Evolutionary conservation across 1,140 invertebrate species (phyloP), one percentile per base, ranked within the genome.

Genomic region (Drosophila ambigua): DNA sequence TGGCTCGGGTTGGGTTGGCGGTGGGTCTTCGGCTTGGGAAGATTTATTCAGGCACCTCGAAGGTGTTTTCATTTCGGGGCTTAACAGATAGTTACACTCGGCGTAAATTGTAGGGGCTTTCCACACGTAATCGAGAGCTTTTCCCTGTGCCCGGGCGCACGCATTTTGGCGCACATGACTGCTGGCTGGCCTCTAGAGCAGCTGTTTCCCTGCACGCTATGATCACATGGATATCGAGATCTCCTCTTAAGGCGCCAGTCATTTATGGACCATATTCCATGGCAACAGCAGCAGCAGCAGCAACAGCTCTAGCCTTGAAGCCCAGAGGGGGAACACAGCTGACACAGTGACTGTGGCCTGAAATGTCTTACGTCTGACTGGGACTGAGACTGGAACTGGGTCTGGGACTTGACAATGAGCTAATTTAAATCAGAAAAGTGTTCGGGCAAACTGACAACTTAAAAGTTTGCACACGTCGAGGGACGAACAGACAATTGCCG

Each of bases 401-500:
- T 2, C 35, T 13, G 76, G 41, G 66, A 69, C 60, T 46, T 64
- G 62, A 79, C 76, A 79, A 74, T 74, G 63, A 83, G 83, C 76
- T 79, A 88, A 88, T 88, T 88, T 77, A 83, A 88, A 88, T 88
- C 83, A 83, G 50, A 88, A 87, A 88, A 88, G 79, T 87, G 83
- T 87, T 87, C 72, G 50, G 71, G 58, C 78, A 82, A 72, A 77
- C 83, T 77, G 83, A 83, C 83, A 87, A 87, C 58, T 64, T 57
- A 48, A 81, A 77, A 62, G 53, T 67, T 78, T 63, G 20, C 45
- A 61, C 64, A 45, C 8, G 46, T 39, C 35, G 43, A 7, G 31
- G 16, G 35, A 16, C 62, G 11, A 26, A 13, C 53, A 46, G 51
- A 77, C 69, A 85, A 75, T 78, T 85, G 71, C 76, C 81, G 60